phyloP scores from a whole-genome alignment of 2,113 vertebrate species.

The Lepus europaeus region DNA sequence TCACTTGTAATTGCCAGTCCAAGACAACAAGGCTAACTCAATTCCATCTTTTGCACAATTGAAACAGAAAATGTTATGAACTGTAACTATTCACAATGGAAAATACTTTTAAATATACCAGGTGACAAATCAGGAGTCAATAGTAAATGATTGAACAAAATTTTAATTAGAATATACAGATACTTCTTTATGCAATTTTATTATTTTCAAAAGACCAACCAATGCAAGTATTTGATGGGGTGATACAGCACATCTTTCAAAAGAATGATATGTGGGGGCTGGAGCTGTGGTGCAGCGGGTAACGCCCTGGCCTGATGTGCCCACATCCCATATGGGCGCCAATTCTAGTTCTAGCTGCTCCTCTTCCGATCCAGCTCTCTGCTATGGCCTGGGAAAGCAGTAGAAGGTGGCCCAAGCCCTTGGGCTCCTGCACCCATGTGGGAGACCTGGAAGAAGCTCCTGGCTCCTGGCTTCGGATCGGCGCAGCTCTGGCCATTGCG shows the following conservation, averaged over 20 bases:
- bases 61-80: constrained; percentile 14
- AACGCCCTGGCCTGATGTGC: too few relatives aligned
- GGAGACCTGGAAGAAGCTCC: too few relatives aligned
- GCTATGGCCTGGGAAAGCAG: too few relatives aligned
- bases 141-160: neutral
- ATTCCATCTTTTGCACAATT: neutral
- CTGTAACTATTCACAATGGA: neutral
- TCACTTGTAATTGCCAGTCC: neutral
- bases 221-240: neutral
- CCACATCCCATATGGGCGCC: too few relatives aligned
- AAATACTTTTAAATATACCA: neutral
- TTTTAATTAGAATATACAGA: neutral
- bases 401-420: too few relatives aligned
- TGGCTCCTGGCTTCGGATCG: too few relatives aligned
- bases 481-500: too few relatives aligned
- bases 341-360: too few relatives aligned
- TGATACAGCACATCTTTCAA: neutral
- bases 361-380: too few relatives aligned
- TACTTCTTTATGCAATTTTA: neutral
- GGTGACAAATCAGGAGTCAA: neutral
- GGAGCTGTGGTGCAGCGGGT: too few relatives aligned
- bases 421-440: too few relatives aligned
- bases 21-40: neutral
- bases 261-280: neutral
- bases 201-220: neutral